Percentiles rank a stretch among this genome's conserved stretches.
phyloP scores from a whole-genome alignment of 2,797 vertebrate genomes.

The Spheniscus humboldti region DNA sequence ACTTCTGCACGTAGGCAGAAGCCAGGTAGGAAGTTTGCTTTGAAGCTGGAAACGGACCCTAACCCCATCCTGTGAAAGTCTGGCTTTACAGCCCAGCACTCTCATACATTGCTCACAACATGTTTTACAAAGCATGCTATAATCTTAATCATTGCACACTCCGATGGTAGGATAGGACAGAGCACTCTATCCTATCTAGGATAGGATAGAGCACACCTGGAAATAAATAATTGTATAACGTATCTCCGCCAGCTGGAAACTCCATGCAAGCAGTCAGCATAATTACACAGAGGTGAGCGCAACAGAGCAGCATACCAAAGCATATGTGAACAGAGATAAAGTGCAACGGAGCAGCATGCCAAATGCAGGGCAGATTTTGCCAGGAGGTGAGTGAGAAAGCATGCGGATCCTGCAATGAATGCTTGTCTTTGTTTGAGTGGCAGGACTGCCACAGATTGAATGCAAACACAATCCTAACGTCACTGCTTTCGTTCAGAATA shows the following conservation, averaged over 20 bases:
- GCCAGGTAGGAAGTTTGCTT: not conserved
- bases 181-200: not conserved
- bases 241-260: not conserved
- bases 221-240: not conserved
- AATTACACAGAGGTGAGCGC: not conserved
- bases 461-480: fast-evolving
- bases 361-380: not conserved
- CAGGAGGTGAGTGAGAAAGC: not conserved
- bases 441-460: not conserved
- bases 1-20: not conserved
- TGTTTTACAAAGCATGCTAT: not conserved
- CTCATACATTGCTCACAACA: fast-evolving
- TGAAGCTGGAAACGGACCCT: not conserved
- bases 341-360: fast-evolving
- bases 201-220: not conserved
- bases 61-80: not conserved
- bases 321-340: not conserved
- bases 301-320: fast-evolving
- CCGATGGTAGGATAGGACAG: not conserved
- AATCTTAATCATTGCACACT: not conserved
- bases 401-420: fast-evolving
- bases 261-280: not conserved
- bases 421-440: not conserved
- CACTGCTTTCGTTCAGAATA: not conserved
- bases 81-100: not conserved